Evolutionary conservation across 1,140 invertebrate genomes (phyloP).

Genomic region (Solenopsis fugax): DNA sequence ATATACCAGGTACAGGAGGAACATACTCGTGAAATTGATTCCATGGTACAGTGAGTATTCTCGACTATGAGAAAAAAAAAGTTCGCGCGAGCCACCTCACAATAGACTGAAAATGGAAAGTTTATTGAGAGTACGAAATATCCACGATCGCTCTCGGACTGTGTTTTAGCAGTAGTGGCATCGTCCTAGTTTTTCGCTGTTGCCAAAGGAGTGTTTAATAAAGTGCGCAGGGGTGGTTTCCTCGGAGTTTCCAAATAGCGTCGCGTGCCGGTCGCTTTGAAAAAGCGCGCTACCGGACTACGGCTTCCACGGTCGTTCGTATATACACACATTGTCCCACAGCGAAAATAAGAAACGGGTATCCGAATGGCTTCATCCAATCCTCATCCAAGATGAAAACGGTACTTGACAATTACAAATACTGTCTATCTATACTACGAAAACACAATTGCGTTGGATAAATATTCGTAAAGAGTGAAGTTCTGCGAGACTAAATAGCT

Average conservation of each 20-base stretch:
- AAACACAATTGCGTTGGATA: neutral
- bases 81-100: constrained; percentile 11
- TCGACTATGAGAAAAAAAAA: constrained; percentile 34
- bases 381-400: neutral
- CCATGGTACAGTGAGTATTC: neutral
- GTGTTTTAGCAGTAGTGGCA: constrained; percentile 3
- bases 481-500: neutral
- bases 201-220: constrained; percentile 56
- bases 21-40: constrained; percentile 41
- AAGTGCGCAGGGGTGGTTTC: constrained; percentile 37
- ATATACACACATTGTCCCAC: neutral
- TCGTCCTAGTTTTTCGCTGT: constrained; percentile 41
- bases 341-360: constrained; percentile 12
- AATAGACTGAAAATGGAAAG: constrained; percentile 48
- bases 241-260: constrained; percentile 51
- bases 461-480: neutral
- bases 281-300: neutral
- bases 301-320: neutral
- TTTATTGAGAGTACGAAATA: constrained; percentile 45
- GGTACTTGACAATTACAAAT: neutral
- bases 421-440: neutral
- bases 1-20: neutral
- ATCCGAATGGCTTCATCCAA: neutral
- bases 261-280: constrained; percentile 32
- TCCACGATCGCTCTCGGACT: constrained; percentile 44